phyloP scores from a whole-genome alignment of 2,113 vertebrate species.

The Drymodes brunneopygia region DNA sequence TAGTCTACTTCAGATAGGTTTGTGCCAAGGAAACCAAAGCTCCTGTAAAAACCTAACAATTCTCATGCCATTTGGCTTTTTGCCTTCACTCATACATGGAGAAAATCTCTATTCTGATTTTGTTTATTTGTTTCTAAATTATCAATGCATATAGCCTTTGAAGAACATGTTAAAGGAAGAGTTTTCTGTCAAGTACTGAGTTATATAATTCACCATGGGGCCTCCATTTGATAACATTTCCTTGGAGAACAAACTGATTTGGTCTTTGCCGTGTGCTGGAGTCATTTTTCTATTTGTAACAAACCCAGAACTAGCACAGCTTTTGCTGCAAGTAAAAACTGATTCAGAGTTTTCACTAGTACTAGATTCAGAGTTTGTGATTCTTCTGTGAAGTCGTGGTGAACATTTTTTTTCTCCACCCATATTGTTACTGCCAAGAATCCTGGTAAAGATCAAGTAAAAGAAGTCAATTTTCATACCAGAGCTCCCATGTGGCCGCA shows the following conservation, averaged over 20 bases:
- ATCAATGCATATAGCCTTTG: background rate
- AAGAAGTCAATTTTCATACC: constrained; percentile 27
- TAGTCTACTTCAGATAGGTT: background rate
- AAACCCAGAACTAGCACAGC: background rate
- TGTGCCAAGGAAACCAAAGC: background rate
- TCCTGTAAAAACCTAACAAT: background rate
- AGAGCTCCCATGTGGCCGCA: constrained; percentile 27
- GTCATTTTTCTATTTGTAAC: background rate
- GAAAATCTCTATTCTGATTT: background rate
- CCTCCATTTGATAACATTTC: background rate
- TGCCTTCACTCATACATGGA: background rate
- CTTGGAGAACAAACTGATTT: background rate
- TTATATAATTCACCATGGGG: background rate
- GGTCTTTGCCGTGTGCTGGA: background rate
- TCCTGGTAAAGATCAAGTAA: constrained; percentile 23
- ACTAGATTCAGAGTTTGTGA: background rate
- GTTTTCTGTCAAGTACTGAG: background rate
- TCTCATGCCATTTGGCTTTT: background rate
- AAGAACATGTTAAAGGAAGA: background rate
- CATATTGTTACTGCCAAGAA: constrained; percentile 14
- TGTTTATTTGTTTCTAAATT: background rate
- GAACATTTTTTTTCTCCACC: constrained; percentile 26
- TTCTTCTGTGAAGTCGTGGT: background rate
- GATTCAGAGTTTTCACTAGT: constrained; percentile 3
- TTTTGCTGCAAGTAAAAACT: background rate